phyloP scores from a whole-genome alignment of 2,113 vertebrate genomes.

The Dipodomys ordii region DNA sequence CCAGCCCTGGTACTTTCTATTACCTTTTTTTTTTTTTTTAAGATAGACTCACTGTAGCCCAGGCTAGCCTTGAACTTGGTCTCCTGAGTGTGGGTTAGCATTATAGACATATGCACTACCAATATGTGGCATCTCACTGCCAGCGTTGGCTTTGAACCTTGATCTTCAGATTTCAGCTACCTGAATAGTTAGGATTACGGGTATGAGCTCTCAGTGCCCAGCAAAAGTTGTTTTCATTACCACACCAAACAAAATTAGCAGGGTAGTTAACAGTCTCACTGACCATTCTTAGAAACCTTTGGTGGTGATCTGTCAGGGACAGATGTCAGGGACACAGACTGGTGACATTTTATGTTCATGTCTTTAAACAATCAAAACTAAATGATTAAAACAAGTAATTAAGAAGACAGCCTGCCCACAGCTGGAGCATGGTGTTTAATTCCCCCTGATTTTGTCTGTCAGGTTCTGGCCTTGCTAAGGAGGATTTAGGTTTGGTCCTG shows the following conservation, averaged over 20 bases:
- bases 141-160: too few relatives aligned
- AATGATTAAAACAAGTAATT: background rate
- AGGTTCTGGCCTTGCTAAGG: background rate
- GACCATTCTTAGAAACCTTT: background rate
- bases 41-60: too few relatives aligned
- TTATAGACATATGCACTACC: too few relatives aligned
- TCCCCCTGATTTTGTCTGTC: background rate
- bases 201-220: background rate
- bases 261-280: background rate
- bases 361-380: too few relatives aligned
- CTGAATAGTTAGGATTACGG: background rate
- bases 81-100: too few relatives aligned
- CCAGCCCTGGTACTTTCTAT: too few relatives aligned
- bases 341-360: background rate
- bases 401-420: background rate
- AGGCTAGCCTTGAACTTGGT: too few relatives aligned
- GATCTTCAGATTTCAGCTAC: too few relatives aligned
- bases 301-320: background rate
- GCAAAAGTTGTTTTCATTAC: background rate
- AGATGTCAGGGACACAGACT: background rate
- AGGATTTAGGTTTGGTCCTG: background rate
- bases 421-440: rapidly evolving
- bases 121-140: too few relatives aligned
- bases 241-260: background rate
- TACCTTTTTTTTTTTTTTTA: too few relatives aligned